Base-by-base conservation (phyloP, 2,797 vertebrate species). In the Acipenser oxyrinchus region DNA sequence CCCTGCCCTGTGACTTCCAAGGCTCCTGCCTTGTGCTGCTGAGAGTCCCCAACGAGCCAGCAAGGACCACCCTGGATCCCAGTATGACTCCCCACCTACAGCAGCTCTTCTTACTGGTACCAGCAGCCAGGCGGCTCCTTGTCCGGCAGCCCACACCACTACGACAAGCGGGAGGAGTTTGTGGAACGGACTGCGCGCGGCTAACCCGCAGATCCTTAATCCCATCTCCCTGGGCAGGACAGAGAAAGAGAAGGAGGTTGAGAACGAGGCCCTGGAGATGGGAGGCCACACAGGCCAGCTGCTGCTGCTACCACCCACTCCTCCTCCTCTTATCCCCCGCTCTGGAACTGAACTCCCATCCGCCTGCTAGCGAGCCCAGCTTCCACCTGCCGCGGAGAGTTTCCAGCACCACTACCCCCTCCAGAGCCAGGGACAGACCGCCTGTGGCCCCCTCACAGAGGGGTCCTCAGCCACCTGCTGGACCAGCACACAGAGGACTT, bases 81-180 rank as follows among this genome's bases (percentile, higher is more conserved):
- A 98, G 76, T 98, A 97, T 10, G 96, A 98, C 79, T 94, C 95
- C 68, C 96, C 75, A 95, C 93, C 72, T 98, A 96, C 88, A 96
- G 95, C 86, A 93, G 93, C 72, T 93, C 96, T 58, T 90, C 93
- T 10, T 99, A 93, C 67, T 98, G 96, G 96, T 99, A 96, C 61
- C 93, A 93, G 64, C 94, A 94, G 73, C 23, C 23, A 37, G 92
- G 89, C 6, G 85, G 81, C 9, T 90, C 92, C 7, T 90, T 89
- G 79, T 90, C 92, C 59, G 83, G 93, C 66, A 95, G 93, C 83
- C 93, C 93, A 0, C 85, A 90, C 48, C 86, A 92, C 9, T 88
- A 91, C 60, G 72, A 84, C 85, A 89, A 89, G 78, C 74, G 96
- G 81, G 85, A 94, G 77, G 73, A 96, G 92, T 86, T 88, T 84